Conservation (phyloP, 2,888 invertebrate genomes). For the Brenthis hecate region DNA sequence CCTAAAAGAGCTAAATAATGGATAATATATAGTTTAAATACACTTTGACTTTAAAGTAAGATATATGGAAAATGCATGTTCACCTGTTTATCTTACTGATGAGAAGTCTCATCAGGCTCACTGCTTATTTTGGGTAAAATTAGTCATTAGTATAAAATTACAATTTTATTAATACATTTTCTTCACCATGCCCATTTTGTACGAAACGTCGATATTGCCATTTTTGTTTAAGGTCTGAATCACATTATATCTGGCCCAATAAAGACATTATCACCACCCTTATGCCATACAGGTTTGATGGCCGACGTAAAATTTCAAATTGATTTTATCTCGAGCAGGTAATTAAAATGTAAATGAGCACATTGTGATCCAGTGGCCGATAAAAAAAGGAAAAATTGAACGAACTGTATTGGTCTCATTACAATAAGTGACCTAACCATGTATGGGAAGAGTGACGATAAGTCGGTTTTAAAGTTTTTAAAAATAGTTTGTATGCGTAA, state of each 20-base stretch:
- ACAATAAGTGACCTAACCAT: slow-evolving; percentile 34
- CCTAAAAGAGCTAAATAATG: too few species aligned
- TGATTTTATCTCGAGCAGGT: slow-evolving; percentile 58
- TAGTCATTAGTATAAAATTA: neutral
- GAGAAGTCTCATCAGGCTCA: too few species aligned
- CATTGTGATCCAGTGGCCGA: slow-evolving; percentile 49
- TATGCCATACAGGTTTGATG: slow-evolving; percentile 41
- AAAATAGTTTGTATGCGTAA: neutral
- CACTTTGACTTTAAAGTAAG: too few species aligned
- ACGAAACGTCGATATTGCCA: slow-evolving; percentile 2
- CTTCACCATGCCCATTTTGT: neutral
- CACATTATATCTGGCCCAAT: slow-evolving; percentile 17
- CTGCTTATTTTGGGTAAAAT: too few species aligned
- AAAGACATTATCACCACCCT: slow-evolving; percentile 28
- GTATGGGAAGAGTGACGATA: slow-evolving; percentile 8
- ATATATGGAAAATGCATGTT: too few species aligned
- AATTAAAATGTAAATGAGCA: slow-evolving; percentile 73
- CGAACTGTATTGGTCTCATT: slow-evolving; percentile 41
- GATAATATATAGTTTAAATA: too few species aligned
- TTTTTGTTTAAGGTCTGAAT: slow-evolving; percentile 11
- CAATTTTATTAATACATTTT: neutral
- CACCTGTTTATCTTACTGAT: too few species aligned
- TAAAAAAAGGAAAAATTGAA: slow-evolving; percentile 44
- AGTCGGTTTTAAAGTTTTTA: neutral
- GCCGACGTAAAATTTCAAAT: slow-evolving; percentile 53